Base-by-base conservation (phyloP, 2,113 vertebrate genomes). In the Beaufortia kweichowensis region DNA sequence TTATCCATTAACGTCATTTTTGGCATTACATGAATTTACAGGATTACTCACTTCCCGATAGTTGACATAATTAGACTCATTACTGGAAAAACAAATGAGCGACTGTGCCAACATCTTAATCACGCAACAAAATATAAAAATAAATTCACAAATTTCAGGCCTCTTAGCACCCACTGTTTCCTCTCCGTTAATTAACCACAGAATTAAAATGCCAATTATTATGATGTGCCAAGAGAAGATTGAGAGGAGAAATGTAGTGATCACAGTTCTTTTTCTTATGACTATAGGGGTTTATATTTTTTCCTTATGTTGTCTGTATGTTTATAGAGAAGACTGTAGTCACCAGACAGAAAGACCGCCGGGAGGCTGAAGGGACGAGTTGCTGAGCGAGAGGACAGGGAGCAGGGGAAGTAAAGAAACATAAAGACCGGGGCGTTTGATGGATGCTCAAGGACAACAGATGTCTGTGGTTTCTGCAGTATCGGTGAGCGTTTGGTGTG, bases 401-500 rank as follows among this genome's bases (percentile, higher is more conserved):
- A 31, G 46, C 64, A 66, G 64, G 15, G 28, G 46, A 66, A 46
- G 46, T 68, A 46, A 68, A 28, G 65, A 55, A 55, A 56, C 5
- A 17, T 48, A 21, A 70, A 35, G 28, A 53, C n/a, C 19, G n/a
- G 48, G 48, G 48, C 39, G 65, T 70, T 15, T 55, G 43, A 67
- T 41, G 33, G 35, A 26, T 21, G 61, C 60, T 24, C 64, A 76
- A 87, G 76, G 65, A 43, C 43, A 41, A 70, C 56, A 68, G 59
- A 73, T 75, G 74, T 74, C 53, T 23, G 67, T 33, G 35, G 31
- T 72, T 84, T 74, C 53, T 63, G 80, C 28, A 43, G 29, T 59
- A 50, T 23, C 26, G n/a, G 23, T 61, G 43, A 75, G 31, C 2
- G 19, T 43, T 10, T 5, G 35, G 41, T 48, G 53, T 48, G 35